Percentiles rank a stretch among this genome's conserved stretches.
Conservation (phyloP, 2,797 vertebrate genomes). For the Crenichthys baileyi region DNA sequence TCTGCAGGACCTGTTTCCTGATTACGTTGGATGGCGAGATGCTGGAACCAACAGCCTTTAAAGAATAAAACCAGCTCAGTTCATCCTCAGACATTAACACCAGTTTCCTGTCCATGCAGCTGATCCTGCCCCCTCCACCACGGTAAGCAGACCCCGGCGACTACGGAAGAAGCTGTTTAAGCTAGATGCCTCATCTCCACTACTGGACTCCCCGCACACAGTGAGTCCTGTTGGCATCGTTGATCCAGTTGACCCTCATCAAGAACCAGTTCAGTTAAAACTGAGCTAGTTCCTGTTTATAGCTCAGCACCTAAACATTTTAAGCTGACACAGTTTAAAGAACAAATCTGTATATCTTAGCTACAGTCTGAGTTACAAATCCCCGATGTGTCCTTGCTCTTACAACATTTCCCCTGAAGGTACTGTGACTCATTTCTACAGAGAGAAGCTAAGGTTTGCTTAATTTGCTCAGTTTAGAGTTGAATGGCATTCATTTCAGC, state of each 20-base stretch:
- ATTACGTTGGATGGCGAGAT: background rate
- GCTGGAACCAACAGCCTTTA: background rate
- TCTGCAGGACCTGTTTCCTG: background rate
- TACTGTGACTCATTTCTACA: too few species aligned
- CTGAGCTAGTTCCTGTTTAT: background rate
- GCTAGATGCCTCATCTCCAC: slow-evolving; percentile 39
- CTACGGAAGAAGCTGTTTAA: slow-evolving; percentile 77
- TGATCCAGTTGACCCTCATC: background rate
- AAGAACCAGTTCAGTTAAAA: background rate
- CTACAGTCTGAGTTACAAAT: too few species aligned
- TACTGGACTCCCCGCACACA: slow-evolving; percentile 60
- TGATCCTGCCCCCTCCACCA: slow-evolving; percentile 59
- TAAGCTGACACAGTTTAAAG: background rate
- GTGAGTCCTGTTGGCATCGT: slow-evolving; percentile 55
- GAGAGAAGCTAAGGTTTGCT: background rate
- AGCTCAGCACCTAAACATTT: background rate
- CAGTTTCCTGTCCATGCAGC: slow-evolving; percentile 46
- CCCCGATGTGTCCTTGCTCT: background rate
- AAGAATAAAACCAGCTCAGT: background rate
- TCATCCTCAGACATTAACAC: background rate
- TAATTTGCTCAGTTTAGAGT: background rate
- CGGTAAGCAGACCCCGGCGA: slow-evolving; percentile 58
- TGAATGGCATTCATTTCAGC: background rate
- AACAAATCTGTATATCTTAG: too few species aligned
- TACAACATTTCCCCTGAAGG: too few species aligned